Base-by-base conservation (phyloP, 1,140 invertebrate species). In the Drosophila kikkawai region DNA sequence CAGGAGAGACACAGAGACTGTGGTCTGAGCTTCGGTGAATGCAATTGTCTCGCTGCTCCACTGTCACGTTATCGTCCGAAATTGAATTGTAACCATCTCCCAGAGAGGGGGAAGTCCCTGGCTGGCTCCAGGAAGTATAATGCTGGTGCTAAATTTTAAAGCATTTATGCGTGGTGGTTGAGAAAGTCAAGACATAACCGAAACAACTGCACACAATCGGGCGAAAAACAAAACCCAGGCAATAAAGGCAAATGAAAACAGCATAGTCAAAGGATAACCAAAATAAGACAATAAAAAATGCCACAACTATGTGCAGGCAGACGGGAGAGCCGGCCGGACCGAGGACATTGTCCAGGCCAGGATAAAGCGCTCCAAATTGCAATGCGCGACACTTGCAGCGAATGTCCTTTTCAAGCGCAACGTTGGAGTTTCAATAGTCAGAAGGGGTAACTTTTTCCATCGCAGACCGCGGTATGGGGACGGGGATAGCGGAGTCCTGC, bases 211-310 rank as follows among this genome's bases (percentile, higher is more conserved):
- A 83, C 68, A 88, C 77, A 88, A 83, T 87, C 84, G 75, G 78
- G 37, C 55, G 69, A 58, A 45, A 51, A 80, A 88, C 84, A 88
- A 88, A 74, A 60, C 63, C 63, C 58, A 45, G 53, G 45, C 53
- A 69, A 76, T 50, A 73, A 79, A 69, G 60, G 65, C 66, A 79
- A 70, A 84, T 81, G 80, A 84, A 80, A 81, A 80, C 69, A 84
- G 66, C 77, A 77, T 77, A 78, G 71, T 83, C 80, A 83, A 83
- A 88, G 84, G 77, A 88, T 80, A 88, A 78, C 61, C 80, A 83
- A 79, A 78, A 88, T 82, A 81, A 74, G 50, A 80, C 74, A 88
- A 80, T 80, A 80, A 90, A 82, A 80, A 59, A 74, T 55, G 56
- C 79, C 59, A 64, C 67, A 75, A 79, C 66, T 68, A 82, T 76